These are phyloP conservation scores for Lophius americanus DNA, from an alignment of 2,797 vertebrate genomes.

Conservation along the genomic window DNA sequence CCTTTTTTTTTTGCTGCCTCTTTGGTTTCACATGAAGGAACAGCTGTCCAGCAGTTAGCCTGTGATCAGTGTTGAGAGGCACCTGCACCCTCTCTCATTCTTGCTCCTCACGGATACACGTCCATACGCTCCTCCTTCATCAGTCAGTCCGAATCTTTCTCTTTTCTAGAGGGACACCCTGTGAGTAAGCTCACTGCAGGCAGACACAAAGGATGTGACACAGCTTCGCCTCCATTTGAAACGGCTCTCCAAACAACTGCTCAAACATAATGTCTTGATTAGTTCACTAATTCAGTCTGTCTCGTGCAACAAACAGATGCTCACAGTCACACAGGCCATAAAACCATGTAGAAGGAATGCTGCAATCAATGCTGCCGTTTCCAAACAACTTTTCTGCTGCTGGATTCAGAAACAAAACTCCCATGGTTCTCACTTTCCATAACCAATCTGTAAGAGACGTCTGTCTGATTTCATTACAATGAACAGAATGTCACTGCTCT, in stretches of 20 bases:
- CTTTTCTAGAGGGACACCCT: slow-evolving; percentile 14
- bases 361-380: not conserved
- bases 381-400: not conserved
- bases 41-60: slow-evolving; percentile 54
- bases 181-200: not conserved
- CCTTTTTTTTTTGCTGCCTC: not conserved
- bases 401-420: no score
- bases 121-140: slow-evolving; percentile 14
- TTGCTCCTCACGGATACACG: not conserved
- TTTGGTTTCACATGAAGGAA: slow-evolving; percentile 32
- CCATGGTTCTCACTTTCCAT: no score
- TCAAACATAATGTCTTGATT: slow-evolving; percentile 48
- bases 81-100: slow-evolving; percentile 43
- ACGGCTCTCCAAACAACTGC: slow-evolving; percentile 41
- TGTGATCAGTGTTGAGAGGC: slow-evolving; percentile 46
- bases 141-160: not conserved
- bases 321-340: slow-evolving; percentile 5
- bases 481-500: no score
- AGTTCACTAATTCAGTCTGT: slow-evolving; percentile 31
- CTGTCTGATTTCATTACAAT: no score
- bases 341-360: slow-evolving; percentile 6
- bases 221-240: slow-evolving; percentile 40
- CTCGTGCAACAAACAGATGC: slow-evolving; percentile 47
- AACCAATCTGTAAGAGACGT: no score
- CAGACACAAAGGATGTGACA: slow-evolving; percentile 32